These are phyloP conservation scores for Myiotriccus ornatus DNA, from an alignment of 2,797 vertebrate species.

Conservation along the genomic window DNA sequence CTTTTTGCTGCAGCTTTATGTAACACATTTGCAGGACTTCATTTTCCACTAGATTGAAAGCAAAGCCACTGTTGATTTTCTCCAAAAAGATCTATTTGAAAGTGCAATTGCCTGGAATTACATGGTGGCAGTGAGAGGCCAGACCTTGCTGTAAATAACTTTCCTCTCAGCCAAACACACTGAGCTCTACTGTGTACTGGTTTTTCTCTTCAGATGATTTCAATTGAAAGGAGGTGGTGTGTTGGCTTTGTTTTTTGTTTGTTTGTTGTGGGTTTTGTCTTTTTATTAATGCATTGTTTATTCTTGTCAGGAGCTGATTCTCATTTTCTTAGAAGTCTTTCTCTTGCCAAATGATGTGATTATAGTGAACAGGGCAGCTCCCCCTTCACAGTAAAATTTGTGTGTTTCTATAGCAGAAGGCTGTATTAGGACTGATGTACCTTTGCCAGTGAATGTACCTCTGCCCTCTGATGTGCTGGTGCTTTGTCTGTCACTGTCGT, in stretches of 20 bases:
- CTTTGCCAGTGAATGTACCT: not conserved
- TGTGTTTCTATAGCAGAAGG: not conserved
- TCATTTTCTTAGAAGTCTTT: not conserved
- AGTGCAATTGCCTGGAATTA: slow-evolving; percentile 79
- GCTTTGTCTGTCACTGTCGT: not conserved
- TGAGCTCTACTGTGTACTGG: not conserved
- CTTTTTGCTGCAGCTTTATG: slow-evolving; percentile 42
- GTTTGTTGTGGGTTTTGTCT: not conserved
- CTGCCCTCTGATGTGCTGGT: not conserved
- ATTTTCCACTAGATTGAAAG: slow-evolving; percentile 79
- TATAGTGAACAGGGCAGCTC: not conserved
- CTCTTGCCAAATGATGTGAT: not conserved
- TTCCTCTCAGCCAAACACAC: slow-evolving; percentile 50
- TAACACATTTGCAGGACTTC: slow-evolving; percentile 69
- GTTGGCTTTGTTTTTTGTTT: not conserved
- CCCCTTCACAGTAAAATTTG: not conserved
- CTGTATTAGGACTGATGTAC: not conserved
- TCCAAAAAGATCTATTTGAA: slow-evolving; percentile 75
- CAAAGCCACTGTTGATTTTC: slow-evolving; percentile 72
- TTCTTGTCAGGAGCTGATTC: not conserved
- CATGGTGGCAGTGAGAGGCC: slow-evolving; percentile 69
- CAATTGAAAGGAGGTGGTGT: not conserved
- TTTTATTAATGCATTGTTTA: not conserved
- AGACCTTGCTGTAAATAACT: slow-evolving; percentile 77
- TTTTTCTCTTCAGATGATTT: slow-evolving; percentile 12